Conservation (phyloP, 2,113 vertebrate genomes). For the Stomatorhinus ivindoensis region DNA sequence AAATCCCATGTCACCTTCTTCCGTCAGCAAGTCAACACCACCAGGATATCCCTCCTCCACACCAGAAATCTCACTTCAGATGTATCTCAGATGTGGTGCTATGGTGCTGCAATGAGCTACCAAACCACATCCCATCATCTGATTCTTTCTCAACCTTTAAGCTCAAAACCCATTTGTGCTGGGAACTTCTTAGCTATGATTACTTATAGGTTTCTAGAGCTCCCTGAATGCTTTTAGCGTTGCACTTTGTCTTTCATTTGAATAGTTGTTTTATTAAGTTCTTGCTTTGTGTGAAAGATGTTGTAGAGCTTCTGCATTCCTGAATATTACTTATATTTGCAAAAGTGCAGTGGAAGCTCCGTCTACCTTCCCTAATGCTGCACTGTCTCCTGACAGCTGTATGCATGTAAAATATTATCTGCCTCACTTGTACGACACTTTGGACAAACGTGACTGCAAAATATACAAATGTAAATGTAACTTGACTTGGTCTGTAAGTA, state of each 20-base stretch:
- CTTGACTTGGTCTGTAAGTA: not conserved
- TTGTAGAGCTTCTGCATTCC: not conserved
- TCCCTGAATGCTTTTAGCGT: not conserved
- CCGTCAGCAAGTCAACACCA: not conserved
- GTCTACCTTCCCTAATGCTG: not conserved
- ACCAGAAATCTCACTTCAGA: not conserved
- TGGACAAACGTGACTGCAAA: not conserved
- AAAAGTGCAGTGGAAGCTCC: not conserved
- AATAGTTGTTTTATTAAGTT: not conserved
- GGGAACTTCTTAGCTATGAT: not conserved
- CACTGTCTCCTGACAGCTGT: not conserved
- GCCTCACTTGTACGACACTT: not conserved
- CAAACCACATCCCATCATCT: not conserved
- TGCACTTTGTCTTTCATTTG: not conserved
- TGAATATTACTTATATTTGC: not conserved
- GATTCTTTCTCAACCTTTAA: not conserved
- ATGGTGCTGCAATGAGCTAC: not conserved
- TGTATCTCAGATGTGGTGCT: not conserved
- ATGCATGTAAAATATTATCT: not conserved
- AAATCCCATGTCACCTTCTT: not conserved
- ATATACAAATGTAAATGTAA: not conserved
- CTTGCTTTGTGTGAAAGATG: not conserved
- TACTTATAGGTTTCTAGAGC: not conserved
- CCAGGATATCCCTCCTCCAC: not conserved
- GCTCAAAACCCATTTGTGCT: not conserved